Conservation (phyloP, 2,797 vertebrate species). For the Melanotaenia pygmaea region DNA sequence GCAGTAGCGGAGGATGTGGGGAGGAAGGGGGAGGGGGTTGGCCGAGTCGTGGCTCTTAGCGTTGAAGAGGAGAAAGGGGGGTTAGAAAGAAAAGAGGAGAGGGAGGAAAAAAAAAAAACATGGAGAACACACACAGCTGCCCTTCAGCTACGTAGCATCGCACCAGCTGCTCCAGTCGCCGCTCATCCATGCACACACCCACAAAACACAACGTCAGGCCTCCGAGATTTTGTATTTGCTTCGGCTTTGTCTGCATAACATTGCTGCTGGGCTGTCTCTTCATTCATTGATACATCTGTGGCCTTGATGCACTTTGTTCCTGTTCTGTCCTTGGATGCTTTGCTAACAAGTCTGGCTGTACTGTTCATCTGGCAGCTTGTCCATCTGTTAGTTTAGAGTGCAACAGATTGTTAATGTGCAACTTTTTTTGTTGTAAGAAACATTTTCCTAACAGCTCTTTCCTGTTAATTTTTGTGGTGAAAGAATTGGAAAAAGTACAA, state of each 20-base stretch:
- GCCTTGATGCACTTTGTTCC: conserved; percentile 49
- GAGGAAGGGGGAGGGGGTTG: conserved; percentile 85
- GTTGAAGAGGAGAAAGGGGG: conserved; percentile 67
- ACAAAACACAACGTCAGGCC: conserved; percentile 42
- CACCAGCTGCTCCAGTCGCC: conserved; percentile 88
- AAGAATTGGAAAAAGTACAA: neutral
- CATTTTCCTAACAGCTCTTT: neutral
- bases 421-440: conserved; percentile 41
- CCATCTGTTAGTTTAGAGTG: conserved; percentile 30
- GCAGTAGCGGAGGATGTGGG: conserved; percentile 79
- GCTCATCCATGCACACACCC: conserved; percentile 43
- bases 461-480: neutral
- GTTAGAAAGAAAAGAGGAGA: conserved; percentile 56
- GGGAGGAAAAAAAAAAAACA: conserved; percentile 38
- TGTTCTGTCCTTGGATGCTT: conserved; percentile 68
- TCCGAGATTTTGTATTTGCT: conserved; percentile 48
- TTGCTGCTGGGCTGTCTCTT: conserved; percentile 56
- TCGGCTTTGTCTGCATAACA: conserved; percentile 60
- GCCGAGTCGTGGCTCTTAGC: conserved; percentile 88
- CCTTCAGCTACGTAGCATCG: conserved; percentile 88
- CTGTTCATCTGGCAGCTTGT: conserved; percentile 33
- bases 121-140: conserved; percentile 82
- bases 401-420: conserved; percentile 55
- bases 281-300: conserved; percentile 67
- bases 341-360: conserved; percentile 31